These are phyloP conservation scores for Bibio marci DNA, from an alignment of 2,888 invertebrate genomes.

Conservation along the genomic window DNA sequence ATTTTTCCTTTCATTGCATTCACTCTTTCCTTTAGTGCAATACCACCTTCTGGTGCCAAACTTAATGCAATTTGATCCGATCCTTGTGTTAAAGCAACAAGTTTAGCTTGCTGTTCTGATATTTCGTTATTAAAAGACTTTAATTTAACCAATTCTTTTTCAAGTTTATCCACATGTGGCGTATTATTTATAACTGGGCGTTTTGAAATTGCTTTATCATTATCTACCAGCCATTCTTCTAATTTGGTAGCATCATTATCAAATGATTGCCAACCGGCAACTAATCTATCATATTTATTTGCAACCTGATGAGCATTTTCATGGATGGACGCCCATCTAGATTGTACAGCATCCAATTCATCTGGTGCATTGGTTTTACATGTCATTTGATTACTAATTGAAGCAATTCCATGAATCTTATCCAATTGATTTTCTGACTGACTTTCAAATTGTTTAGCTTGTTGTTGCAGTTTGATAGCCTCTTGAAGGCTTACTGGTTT, in stretches of 20 bases:
- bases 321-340: slow-evolving; percentile 71
- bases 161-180: slow-evolving; percentile 56
- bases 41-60: slow-evolving; percentile 61
- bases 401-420: slow-evolving; percentile 54
- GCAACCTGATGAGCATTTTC: slow-evolving; percentile 63
- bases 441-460: slow-evolving; percentile 51
- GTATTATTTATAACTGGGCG: slow-evolving; percentile 44
- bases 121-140: slow-evolving; percentile 74
- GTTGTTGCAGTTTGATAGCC: slow-evolving; percentile 59
- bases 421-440: slow-evolving; percentile 63
- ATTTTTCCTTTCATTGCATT: slow-evolving; percentile 57
- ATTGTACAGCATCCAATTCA: slow-evolving; percentile 68
- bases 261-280: slow-evolving; percentile 65
- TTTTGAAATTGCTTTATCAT: slow-evolving; percentile 41
- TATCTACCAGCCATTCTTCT: slow-evolving; percentile 56
- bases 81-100: slow-evolving; percentile 60
- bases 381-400: slow-evolving; percentile 56
- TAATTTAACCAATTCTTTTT: slow-evolving; percentile 54
- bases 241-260: slow-evolving; percentile 60
- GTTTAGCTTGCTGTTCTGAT: slow-evolving; percentile 67
- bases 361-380: slow-evolving; percentile 62
- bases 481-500: slow-evolving; percentile 67
- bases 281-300: slow-evolving; percentile 59
- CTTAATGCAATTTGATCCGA: slow-evolving; percentile 64
- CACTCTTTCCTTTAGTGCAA: slow-evolving; percentile 51